phyloP scores from a whole-genome alignment of 2,888 invertebrate genomes.

The Tupiocoris notatus region DNA sequence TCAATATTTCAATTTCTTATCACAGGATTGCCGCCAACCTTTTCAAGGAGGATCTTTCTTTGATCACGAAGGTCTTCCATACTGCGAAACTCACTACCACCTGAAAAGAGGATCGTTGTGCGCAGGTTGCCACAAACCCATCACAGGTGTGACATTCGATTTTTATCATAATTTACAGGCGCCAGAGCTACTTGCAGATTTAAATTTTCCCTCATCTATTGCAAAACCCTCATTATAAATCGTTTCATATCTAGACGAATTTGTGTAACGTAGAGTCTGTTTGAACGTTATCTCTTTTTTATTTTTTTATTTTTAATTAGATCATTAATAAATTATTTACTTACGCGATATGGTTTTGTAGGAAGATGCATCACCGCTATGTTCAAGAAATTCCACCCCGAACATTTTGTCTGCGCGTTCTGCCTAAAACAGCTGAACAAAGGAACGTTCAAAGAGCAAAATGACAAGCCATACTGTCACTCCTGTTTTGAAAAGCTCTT shows the following conservation, averaged over 20 bases:
- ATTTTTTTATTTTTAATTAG: too few species aligned
- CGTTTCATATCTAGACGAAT: too few species aligned
- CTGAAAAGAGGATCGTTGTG: conserved; percentile 95
- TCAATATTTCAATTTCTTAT: too few species aligned
- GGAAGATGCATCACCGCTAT: conserved; percentile 97
- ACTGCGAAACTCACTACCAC: conserved; percentile 99
- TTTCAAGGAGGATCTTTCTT: conserved; percentile 98
- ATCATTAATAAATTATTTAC: too few species aligned
- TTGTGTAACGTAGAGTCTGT: too few species aligned
- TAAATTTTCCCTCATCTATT: too few species aligned
- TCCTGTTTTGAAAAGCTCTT: conserved; percentile 96
- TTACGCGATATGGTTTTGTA: too few species aligned
- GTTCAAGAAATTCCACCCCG: conserved; percentile 98
- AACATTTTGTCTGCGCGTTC: conserved; percentile 99
- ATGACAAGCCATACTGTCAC: conserved; percentile 98
- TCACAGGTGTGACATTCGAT: too few species aligned
- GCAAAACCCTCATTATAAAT: too few species aligned
- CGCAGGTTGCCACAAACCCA: conserved; percentile 96
- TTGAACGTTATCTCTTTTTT: too few species aligned
- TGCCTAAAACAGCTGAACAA: conserved; percentile 97
- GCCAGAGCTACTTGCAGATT: too few species aligned
- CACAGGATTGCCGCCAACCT: conserved; percentile 92
- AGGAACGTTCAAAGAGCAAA: conserved; percentile 99
- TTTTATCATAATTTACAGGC: too few species aligned
- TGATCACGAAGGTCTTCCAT: conserved; percentile 96